phyloP scores from a whole-genome alignment of 2,888 invertebrate genomes.

The Yponomeuta evonymella region DNA sequence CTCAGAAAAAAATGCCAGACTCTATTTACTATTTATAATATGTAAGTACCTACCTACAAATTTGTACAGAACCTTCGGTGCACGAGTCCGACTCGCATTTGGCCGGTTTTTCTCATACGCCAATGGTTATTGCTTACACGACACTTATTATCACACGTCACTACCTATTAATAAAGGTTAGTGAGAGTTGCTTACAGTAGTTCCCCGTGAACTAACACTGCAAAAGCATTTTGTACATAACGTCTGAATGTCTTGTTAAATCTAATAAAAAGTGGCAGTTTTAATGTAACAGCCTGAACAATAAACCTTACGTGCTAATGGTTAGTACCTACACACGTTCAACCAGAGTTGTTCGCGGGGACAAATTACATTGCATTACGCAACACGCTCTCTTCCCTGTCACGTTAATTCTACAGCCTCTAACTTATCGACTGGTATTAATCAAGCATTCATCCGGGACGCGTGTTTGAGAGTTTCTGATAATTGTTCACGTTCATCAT shows the following conservation, averaged over 20 bases:
- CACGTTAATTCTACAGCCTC: not conserved
- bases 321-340: not conserved
- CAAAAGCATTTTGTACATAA: too few relatives aligned
- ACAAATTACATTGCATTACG: not conserved
- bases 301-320: not conserved
- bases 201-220: too few relatives aligned
- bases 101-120: too few relatives aligned
- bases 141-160: too few relatives aligned
- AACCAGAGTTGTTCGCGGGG: not conserved
- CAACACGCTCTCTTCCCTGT: not conserved
- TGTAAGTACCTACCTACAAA: too few relatives aligned
- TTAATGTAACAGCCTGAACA: not conserved
- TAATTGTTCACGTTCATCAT: not conserved
- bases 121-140: too few relatives aligned
- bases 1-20: too few relatives aligned
- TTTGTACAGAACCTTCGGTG: too few relatives aligned
- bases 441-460: conserved; percentile 2
- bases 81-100: too few relatives aligned
- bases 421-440: not conserved
- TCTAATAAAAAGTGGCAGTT: not conserved
- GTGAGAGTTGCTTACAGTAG: too few relatives aligned
- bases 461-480: not conserved
- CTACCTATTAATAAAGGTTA: too few relatives aligned
- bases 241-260: not conserved
- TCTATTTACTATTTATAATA: too few relatives aligned